Base-by-base conservation (phyloP, 2,113 vertebrate species). In the Hemichromis elongatus region DNA sequence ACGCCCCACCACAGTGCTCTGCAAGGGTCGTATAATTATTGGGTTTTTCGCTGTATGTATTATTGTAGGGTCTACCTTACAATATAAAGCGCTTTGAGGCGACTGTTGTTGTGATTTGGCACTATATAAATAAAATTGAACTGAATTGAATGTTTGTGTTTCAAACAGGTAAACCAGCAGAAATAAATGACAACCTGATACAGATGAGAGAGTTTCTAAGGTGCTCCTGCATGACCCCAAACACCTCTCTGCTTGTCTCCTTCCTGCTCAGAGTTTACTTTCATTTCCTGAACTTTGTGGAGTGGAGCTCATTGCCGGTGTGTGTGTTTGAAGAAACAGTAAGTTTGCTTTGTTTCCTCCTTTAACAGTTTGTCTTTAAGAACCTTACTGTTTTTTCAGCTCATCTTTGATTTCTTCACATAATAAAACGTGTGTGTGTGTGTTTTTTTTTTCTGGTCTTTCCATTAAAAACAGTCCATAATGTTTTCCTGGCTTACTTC, bases 261-360 rank as follows among this genome's bases (percentile, higher is more conserved):
- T 54, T 54, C 52, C 52, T 54, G 52, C n/a, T 54, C 6, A 54
- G 52, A 54, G 5, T 54, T 54, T 3, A 54, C 52, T 54, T 54
- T 54, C 52, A 6, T 3, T 54, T 54, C 52, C 52, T 54, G 10
- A 54, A 54, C 10, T 54, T 54, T 3, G 21, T 6, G 52, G 52
- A 21, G n/a, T 54, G n/a, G 1, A 54, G 11, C 53, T 54, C 21
- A 12, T 24, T 54, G n/a, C 2, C 24, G 53, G 53, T 54, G 53
- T 54, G 53, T 54, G 53, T 54, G 5, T 54, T 24, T 54, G 53
- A 54, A 54, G n/a, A 54, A 2, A 54, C 0, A 0, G 10, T 54
- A 24, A 54, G 53, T 54, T 12, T 24, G n/a, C n/a, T 7, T 54
- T 54, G 10, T 54, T 54, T 54, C n/a, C n/a, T 54, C 7, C n/a